Conservation (phyloP, 2,888 invertebrate genomes). For the Euplagia quadripunctaria region DNA sequence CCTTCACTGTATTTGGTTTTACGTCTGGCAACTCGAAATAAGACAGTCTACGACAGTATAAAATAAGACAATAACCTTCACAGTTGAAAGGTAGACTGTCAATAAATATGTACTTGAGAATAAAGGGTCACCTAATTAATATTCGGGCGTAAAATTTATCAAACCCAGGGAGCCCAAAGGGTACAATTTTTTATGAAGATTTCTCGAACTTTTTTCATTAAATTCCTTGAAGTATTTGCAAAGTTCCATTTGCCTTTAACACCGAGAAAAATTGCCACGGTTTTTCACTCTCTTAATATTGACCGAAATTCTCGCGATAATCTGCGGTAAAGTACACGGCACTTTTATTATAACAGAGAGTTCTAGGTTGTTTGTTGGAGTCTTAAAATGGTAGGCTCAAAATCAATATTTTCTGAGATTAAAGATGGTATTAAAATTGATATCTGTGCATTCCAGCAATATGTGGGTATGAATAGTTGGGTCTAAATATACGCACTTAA, state of each 20-base stretch:
- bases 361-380: slow-evolving; percentile 2
- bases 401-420: neutral
- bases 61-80: neutral
- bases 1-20: neutral
- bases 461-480: neutral
- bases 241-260: slow-evolving; percentile 68
- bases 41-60: neutral
- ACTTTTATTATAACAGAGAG: slow-evolving; percentile 9
- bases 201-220: slow-evolving; percentile 76
- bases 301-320: slow-evolving; percentile 44
- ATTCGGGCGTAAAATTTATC: slow-evolving; percentile 68
- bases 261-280: slow-evolving; percentile 60
- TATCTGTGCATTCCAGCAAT: neutral
- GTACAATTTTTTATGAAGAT: slow-evolving; percentile 76
- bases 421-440: neutral
- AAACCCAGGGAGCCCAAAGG: slow-evolving; percentile 66
- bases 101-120: slow-evolving; percentile 23
- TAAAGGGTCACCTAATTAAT: slow-evolving; percentile 58
- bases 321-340: slow-evolving; percentile 5
- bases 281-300: slow-evolving; percentile 59
- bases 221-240: slow-evolving; percentile 72
- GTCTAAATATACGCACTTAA: neutral
- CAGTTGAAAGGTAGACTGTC: slow-evolving; percentile 12
- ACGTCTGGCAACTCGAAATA: neutral
- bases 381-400: neutral